Evolutionary conservation across 2,113 vertebrate species (phyloP).

Genomic region (Pongo pygmaeus): DNA sequence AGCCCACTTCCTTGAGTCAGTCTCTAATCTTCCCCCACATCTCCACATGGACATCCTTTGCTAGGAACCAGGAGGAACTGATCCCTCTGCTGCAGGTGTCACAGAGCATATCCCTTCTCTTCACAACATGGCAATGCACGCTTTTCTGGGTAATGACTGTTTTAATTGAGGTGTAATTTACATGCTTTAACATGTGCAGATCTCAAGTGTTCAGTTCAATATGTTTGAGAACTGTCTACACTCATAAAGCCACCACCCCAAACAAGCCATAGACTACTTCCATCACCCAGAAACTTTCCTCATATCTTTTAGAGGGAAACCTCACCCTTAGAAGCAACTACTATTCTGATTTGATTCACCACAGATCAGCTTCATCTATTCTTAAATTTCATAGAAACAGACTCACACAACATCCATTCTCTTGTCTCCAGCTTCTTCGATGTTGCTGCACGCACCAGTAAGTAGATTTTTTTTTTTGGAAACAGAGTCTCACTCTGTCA

Average conservation of each 20-base stretch:
- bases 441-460: background rate
- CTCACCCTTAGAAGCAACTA: fast-evolving
- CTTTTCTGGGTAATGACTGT: background rate
- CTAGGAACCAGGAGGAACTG: background rate
- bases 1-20: no score
- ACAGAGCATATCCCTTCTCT: background rate
- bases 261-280: background rate
- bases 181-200: background rate
- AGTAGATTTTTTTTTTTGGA: no score
- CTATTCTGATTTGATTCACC: background rate
- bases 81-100: no score
- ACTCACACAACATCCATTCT: fast-evolving
- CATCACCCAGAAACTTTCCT: background rate
- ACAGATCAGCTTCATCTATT: no score
- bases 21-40: no score
- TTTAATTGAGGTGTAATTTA: background rate
- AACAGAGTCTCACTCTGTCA: no score
- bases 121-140: fast-evolving
- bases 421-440: fast-evolving
- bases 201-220: background rate
- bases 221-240: background rate
- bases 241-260: background rate
- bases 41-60: background rate
- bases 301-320: background rate
- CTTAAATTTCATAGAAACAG: background rate